Percentiles rank a stretch among this genome's conserved stretches.
These are phyloP conservation scores for Hiodon tergisus DNA, from an alignment of 2,113 vertebrate genomes.

Conservation along the genomic window DNA sequence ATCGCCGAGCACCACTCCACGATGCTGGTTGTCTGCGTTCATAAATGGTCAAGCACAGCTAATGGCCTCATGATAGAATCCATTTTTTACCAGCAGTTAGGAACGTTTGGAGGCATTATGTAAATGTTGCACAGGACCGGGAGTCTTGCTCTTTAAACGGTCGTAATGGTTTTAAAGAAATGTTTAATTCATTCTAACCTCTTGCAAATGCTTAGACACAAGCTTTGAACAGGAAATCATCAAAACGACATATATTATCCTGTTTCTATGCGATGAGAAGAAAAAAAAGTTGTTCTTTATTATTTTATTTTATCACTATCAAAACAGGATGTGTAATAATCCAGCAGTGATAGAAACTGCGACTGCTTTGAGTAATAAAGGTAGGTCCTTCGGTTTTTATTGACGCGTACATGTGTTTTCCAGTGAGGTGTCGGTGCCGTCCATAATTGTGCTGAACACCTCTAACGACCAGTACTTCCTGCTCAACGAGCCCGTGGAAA, in stretches of 20 bases:
- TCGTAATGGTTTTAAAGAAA: no score
- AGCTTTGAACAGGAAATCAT: neutral
- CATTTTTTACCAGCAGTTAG: no score
- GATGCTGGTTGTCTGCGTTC: neutral
- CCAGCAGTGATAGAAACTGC: neutral
- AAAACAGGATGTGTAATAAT: neutral
- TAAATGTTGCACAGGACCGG: no score
- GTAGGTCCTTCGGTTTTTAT: neutral
- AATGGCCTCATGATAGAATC: no score
- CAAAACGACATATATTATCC: neutral
- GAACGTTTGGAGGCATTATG: no score
- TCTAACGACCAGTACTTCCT: conserved; percentile 91
- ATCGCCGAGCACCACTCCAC: neutral
- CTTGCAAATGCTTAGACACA: no score
- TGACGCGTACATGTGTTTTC: conserved; percentile 18
- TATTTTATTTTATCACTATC: no score
- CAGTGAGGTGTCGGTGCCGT: conserved; percentile 79
- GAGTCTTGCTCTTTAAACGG: no score
- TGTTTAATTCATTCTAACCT: no score
- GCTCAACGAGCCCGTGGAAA: conserved; percentile 61
- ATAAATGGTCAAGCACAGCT: neutral
- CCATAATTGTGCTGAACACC: conserved; percentile 81
- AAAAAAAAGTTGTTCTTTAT: no score
- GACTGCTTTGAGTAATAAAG: neutral
- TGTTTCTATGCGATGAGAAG: neutral